Percentiles rank a stretch among this genome's conserved stretches.
Evolutionary conservation across 2,888 invertebrate genomes (phyloP).

Genomic region (Punctoribates punctum): DNA sequence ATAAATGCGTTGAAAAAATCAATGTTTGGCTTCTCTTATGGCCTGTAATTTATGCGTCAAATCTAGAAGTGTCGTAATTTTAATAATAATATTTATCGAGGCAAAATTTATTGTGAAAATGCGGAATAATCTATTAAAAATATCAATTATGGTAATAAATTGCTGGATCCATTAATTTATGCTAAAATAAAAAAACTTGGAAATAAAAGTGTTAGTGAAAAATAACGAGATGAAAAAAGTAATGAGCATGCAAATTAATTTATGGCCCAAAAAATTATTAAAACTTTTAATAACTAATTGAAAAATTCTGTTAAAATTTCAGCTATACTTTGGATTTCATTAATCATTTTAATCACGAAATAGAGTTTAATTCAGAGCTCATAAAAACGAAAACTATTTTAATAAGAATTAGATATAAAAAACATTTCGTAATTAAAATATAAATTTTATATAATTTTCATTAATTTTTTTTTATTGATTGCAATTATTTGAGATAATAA

Average conservation of each 20-base stretch:
- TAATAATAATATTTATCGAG: too few relatives aligned
- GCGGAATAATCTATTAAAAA: too few relatives aligned
- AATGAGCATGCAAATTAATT: not conserved
- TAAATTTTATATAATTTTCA: not conserved
- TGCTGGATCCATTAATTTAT: not conserved
- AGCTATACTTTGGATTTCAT: not conserved
- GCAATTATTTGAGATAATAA: not conserved
- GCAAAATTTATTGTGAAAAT: too few relatives aligned
- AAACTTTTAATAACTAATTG: not conserved
- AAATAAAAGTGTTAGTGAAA: not conserved
- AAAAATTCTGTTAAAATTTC: not conserved
- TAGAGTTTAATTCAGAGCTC: not conserved
- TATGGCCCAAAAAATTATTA: not conserved
- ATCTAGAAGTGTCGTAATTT: too few relatives aligned
- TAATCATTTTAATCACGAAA: not conserved
- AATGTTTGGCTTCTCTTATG: too few relatives aligned
- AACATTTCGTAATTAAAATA: not conserved
- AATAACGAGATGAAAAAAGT: not conserved
- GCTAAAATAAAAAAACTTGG: not conserved
- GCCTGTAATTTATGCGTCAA: too few relatives aligned
- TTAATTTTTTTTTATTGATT: too few relatives aligned
- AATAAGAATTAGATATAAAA: not conserved
- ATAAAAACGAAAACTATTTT: not conserved
- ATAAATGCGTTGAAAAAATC: too few relatives aligned
- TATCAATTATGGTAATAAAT: too few relatives aligned